These are phyloP conservation scores for Cisticola juncidis DNA, from an alignment of 2,113 vertebrate genomes.

Conservation along the genomic window DNA sequence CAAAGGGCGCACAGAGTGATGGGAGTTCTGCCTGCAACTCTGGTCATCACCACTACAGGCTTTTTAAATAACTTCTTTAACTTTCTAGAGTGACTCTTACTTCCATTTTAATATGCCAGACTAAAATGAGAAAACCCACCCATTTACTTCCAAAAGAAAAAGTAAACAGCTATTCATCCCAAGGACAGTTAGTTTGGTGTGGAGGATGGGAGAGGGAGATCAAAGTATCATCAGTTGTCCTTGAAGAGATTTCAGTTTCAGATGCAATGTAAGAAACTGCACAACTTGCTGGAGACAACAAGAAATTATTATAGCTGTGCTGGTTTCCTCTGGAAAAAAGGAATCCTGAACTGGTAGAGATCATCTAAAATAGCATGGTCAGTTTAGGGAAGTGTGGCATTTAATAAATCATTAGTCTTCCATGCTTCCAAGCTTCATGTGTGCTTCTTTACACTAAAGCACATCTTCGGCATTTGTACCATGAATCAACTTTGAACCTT, in stretches of 20 bases:
- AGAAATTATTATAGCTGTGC: neutral
- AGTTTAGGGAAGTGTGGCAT: neutral
- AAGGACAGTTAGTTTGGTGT: neutral
- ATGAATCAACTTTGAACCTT: neutral
- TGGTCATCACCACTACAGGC: neutral
- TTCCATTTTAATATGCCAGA: neutral
- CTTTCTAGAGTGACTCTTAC: neutral
- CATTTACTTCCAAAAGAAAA: neutral
- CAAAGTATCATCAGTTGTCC: neutral
- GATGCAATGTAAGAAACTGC: neutral
- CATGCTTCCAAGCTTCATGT: accelerated
- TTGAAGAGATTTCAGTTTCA: neutral
- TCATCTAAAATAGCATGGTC: neutral
- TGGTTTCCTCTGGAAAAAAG: neutral
- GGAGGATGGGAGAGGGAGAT: neutral
- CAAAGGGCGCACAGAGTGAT: neutral
- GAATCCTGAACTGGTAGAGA: neutral
- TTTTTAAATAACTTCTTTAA: neutral
- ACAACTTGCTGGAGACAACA: neutral
- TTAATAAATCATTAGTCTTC: neutral
- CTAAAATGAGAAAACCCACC: neutral
- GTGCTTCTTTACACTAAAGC: neutral
- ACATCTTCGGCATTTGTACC: neutral
- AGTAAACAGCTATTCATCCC: neutral
- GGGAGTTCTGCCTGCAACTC: neutral